These are phyloP conservation scores for Amphiprion clarkii DNA, from an alignment of 2,797 vertebrate genomes.

Conservation along the genomic window DNA sequence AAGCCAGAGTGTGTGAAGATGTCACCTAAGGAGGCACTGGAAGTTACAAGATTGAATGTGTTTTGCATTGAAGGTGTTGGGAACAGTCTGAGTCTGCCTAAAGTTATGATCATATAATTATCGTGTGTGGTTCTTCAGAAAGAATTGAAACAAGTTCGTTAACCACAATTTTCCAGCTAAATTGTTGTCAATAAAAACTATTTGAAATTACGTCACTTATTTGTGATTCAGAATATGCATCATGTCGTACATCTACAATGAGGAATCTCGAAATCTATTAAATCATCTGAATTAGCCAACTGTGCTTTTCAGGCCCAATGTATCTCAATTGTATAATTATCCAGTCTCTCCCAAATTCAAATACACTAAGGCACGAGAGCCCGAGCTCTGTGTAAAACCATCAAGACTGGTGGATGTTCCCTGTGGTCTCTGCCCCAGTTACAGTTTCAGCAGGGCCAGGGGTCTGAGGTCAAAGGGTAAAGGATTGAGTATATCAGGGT, in stretches of 20 bases:
- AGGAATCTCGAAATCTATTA: neutral
- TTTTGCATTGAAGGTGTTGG: neutral
- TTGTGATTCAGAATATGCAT: neutral
- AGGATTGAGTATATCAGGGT: constrained; percentile 35
- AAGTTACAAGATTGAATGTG: constrained; percentile 16
- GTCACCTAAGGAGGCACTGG: constrained; percentile 36
- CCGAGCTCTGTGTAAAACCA: constrained; percentile 1
- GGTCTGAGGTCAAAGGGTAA: constrained; percentile 54
- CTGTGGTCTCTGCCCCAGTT: constrained; percentile 5
- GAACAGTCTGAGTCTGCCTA: neutral
- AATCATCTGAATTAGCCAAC: neutral
- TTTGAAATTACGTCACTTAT: constrained; percentile 1
- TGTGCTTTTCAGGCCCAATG: neutral
- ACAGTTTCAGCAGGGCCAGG: constrained; percentile 27
- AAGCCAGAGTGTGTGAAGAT: constrained; percentile 27
- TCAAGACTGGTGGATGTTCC: constrained; percentile 3
- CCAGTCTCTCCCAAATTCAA: neutral
- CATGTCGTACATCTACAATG: neutral
- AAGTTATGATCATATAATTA: neutral
- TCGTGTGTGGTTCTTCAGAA: neutral
- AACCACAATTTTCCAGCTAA: neutral
- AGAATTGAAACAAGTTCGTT: constrained; percentile 2
- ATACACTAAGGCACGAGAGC: neutral
- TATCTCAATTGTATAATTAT: neutral
- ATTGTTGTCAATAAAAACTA: neutral